Base-by-base conservation (phyloP, 2,888 invertebrate genomes). In the Drosophila neoperkinsi region DNA sequence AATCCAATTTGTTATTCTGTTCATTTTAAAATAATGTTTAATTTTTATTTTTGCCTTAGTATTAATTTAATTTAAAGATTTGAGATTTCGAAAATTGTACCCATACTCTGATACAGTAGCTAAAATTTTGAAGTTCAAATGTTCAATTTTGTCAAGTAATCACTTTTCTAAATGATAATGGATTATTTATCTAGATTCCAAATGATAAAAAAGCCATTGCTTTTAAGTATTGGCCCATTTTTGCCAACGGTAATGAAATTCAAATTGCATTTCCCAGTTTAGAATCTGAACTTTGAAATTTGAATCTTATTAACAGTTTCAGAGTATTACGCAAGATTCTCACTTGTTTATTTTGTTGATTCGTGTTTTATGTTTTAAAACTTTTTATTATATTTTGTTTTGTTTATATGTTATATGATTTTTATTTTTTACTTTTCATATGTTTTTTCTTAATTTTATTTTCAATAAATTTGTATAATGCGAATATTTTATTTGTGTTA, bases 381-480 rank as follows among this genome's bases (percentile, higher is more conserved):
- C 6, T 9, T 55, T 53, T 38, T 38, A 18, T 41, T 66, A 34
- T 30, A 36, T 31, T 36, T 21, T 52, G n/a, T 60, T 67, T 77
- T 64, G 10, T 41, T 67, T 60, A 21, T 11, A 36, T 58, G 58
- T 61, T 49, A 67, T 70, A 65, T 64, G 31, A 30, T 64, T 53
- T 64, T 50, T 4, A 7, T 38, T 71, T 59, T 18, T 59, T 38
- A 38, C 28, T 30, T 57, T 25, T 4, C 4, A 46, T n/a, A 36
- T 50, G 16, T 57, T 57, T 36, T 56, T 46, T 38, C 5, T 31
- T 28, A 43, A 51, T 68, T 73, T 63, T 13, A 46, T 61, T 46
- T 68, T 57, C 43, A 59, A 65, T 75, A 63, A 68, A 75, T 56
- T 66, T 52, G 1, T 43, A 11, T 56, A 31, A 62, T 50, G 50